These are phyloP conservation scores for Auanema sp. DNA, from an alignment of 2,888 invertebrate species.

Conservation along the genomic window DNA sequence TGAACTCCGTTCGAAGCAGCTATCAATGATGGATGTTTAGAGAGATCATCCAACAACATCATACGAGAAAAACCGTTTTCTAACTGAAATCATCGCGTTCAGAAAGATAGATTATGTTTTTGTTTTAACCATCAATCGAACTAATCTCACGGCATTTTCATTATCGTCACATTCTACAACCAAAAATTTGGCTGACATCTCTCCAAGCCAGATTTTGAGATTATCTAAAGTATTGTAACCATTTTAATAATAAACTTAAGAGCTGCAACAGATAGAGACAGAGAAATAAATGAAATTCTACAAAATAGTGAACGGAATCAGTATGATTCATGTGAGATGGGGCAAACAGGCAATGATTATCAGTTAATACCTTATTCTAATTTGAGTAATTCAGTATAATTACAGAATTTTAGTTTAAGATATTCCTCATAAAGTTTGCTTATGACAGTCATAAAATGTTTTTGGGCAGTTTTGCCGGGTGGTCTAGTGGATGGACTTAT, in stretches of 20 bases:
- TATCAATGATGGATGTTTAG: conserved; percentile 25
- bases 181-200: conserved; percentile 33
- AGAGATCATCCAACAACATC: conserved; percentile 34
- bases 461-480: conserved; percentile 1
- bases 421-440: not conserved
- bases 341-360: no score
- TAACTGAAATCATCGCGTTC: conserved; percentile 21
- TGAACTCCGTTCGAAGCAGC: not conserved
- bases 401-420: not conserved
- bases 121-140: conserved; percentile 29
- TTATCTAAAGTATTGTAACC: not conserved
- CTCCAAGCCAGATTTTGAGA: no score
- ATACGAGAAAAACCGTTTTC: conserved; percentile 31
- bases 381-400: no score
- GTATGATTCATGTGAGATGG: no score
- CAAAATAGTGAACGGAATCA: no score
- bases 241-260: no score
- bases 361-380: no score
- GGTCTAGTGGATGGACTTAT: not conserved
- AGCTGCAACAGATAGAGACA: no score
- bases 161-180: conserved; percentile 34
- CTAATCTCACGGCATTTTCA: conserved; percentile 28
- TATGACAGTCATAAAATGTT: not conserved
- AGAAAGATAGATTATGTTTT: not conserved
- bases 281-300: no score